Evolutionary conservation across 2,797 vertebrate species (phyloP).

Genomic region (Rallus crepitans): DNA sequence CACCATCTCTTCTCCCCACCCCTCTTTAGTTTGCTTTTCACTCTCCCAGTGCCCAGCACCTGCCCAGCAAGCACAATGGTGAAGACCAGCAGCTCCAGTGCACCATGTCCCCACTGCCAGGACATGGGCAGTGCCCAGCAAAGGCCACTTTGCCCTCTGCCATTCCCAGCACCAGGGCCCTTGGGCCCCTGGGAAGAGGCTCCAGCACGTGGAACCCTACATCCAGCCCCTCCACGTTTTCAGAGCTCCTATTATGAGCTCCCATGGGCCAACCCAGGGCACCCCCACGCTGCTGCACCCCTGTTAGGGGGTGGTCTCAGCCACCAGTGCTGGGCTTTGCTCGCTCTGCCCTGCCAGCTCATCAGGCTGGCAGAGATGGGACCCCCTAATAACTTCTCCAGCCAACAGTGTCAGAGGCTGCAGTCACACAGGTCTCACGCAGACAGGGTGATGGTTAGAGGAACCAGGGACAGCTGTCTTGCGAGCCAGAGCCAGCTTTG

Average conservation of each 20-base stretch:
- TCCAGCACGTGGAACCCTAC: fast-evolving
- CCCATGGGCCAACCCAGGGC: not conserved
- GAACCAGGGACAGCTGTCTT: not conserved
- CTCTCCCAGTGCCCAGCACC: not conserved
- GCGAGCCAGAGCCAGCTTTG: not conserved
- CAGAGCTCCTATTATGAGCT: not conserved
- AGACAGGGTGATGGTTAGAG: not conserved
- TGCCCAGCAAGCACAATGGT: not conserved
- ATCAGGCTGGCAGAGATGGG: not conserved
- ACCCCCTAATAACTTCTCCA: not conserved
- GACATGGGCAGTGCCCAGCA: not conserved
- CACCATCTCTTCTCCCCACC: not conserved
- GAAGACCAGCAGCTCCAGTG: not conserved
- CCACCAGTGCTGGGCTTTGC: not conserved
- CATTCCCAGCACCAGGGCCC: not conserved
- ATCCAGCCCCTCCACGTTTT: not conserved
- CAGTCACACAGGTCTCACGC: not conserved
- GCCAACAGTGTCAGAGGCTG: not conserved
- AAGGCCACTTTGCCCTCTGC: not conserved
- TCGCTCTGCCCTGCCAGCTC: not conserved
- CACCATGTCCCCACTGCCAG: fast-evolving
- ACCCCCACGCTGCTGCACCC: not conserved
- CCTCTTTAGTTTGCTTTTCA: not conserved
- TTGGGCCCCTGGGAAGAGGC: not conserved
- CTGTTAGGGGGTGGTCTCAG: not conserved